phyloP scores from a whole-genome alignment of 2,113 vertebrate species.

The Pica pica region DNA sequence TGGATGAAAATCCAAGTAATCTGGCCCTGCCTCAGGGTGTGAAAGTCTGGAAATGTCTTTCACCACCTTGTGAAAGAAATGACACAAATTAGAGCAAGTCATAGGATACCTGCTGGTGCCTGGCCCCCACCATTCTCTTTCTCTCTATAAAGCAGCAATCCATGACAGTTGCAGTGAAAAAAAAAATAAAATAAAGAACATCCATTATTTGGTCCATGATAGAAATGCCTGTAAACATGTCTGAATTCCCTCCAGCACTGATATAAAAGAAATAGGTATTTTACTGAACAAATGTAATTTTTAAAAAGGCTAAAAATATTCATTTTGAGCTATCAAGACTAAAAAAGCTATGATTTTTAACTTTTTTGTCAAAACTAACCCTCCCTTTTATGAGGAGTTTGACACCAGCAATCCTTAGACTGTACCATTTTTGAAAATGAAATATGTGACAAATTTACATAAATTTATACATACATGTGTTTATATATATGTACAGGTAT shows the following conservation, averaged over 20 bases:
- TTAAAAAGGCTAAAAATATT: background rate
- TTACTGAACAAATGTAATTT: background rate
- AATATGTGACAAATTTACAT: background rate
- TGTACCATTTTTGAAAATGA: rapidly evolving
- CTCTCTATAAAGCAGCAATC: background rate
- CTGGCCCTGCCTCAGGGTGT: background rate
- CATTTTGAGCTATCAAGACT: background rate
- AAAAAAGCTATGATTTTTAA: background rate
- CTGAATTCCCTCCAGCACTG: background rate
- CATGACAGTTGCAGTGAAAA: background rate
- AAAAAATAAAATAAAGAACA: background rate
- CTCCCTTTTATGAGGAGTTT: background rate
- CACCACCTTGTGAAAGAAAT: background rate
- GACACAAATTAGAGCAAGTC: background rate
- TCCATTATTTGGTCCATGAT: background rate
- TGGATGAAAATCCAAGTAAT: background rate
- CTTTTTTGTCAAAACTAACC: background rate
- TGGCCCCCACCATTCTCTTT: background rate
- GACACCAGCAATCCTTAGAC: background rate
- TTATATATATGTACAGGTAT: background rate
- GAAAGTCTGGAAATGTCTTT: background rate
- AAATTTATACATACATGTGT: background rate
- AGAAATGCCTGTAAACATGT: background rate
- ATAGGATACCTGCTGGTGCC: background rate
- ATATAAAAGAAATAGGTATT: background rate